Conservation (phyloP, 2,797 vertebrate species). For the Yasuhikotakia modesta region DNA sequence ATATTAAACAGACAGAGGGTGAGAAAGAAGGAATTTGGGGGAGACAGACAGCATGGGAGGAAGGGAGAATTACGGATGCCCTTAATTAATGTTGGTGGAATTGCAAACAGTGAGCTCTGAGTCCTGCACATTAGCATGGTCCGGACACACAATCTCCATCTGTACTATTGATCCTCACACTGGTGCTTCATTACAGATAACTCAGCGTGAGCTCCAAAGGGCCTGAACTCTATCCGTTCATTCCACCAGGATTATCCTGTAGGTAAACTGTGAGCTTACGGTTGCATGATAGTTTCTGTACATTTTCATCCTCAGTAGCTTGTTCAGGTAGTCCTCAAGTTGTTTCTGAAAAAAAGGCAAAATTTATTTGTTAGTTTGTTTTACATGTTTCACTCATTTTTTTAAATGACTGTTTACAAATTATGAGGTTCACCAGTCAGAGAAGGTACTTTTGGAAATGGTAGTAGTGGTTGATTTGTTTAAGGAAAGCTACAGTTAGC, state of each 20-base stretch:
- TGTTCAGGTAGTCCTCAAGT: constrained; percentile 95
- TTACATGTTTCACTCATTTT: background rate
- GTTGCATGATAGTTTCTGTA: constrained; percentile 96
- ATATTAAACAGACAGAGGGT: constrained; percentile 13
- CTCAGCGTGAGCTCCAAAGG: constrained; percentile 5
- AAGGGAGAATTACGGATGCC: constrained; percentile 16
- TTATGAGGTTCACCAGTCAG: background rate
- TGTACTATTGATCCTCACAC: constrained; percentile 26
- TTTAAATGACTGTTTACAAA: background rate
- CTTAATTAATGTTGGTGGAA: constrained; percentile 19
- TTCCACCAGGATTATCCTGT: background rate
- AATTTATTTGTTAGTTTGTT: background rate
- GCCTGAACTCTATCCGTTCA: constrained; percentile 8
- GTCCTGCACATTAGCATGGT: constrained; percentile 15
- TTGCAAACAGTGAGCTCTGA: background rate
- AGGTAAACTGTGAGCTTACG: constrained; percentile 79
- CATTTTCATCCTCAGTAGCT: constrained; percentile 91
- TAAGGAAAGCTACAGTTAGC: too few species aligned
- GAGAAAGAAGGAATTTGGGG: background rate
- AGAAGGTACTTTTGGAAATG: too few species aligned
- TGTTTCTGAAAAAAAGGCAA: constrained; percentile 83
- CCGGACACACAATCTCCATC: constrained; percentile 3
- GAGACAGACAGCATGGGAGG: background rate
- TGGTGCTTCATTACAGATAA: constrained; percentile 35
- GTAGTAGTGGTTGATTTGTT: too few species aligned